A percentile compares a stretch with the other conserved stretches of the same genome.
phyloP scores from a whole-genome alignment of 35 echinoderm and acorn worm species.

The Heliocidaris tuberculata region DNA sequence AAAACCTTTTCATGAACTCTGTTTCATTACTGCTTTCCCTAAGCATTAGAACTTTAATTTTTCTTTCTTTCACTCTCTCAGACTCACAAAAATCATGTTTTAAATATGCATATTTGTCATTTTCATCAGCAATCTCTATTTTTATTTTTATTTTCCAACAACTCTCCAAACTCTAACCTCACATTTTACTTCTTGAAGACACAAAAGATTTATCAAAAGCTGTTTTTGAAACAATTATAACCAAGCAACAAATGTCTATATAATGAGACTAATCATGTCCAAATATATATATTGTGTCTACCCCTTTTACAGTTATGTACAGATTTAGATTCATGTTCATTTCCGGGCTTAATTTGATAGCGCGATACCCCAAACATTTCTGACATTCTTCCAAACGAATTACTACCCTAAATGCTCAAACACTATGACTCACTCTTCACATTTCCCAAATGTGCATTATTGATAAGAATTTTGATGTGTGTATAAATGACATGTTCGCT shows the following conservation, averaged over 20 bases:
- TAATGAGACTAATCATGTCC: background rate
- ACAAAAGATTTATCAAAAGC: background rate
- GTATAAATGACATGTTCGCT: background rate
- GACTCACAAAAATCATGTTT: background rate
- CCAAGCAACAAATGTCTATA: background rate
- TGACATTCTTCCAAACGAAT: background rate
- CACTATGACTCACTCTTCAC: background rate
- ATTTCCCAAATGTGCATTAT: background rate
- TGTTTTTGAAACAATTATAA: background rate
- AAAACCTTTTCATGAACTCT: background rate
- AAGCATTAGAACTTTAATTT: background rate
- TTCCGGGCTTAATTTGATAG: constrained; percentile 2
- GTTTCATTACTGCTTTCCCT: background rate
- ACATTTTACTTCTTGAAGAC: background rate
- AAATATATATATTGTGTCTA: background rate
- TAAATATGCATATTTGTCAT: too few species aligned
- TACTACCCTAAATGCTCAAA: background rate
- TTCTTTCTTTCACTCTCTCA: background rate
- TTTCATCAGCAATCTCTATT: background rate
- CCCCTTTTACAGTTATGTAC: background rate
- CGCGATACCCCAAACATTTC: background rate
- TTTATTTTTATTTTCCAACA: too few species aligned
- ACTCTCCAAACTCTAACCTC: background rate
- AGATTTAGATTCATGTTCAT: background rate
- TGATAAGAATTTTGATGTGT: background rate